Conservation (phyloP, 2,797 vertebrate species). For the Cephalopachus bancanus region DNA sequence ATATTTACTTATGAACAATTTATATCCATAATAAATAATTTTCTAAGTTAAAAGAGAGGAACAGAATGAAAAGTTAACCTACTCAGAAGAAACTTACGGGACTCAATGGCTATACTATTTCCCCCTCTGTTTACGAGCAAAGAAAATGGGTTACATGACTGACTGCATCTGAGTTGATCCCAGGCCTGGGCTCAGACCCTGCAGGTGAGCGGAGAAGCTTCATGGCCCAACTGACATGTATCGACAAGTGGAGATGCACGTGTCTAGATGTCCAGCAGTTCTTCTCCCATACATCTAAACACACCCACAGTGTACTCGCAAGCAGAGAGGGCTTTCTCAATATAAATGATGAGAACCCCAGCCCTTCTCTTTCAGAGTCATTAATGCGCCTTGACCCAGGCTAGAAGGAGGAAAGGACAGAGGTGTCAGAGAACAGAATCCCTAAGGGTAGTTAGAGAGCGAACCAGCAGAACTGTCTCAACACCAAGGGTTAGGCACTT, state of each 20-base stretch:
- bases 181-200: neutral
- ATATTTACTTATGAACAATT: neutral
- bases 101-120: neutral
- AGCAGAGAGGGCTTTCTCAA: neutral
- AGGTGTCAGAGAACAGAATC: neutral
- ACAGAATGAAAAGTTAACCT: constrained; percentile 31
- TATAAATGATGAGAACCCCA: neutral
- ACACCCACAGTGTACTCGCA: neutral
- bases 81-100: neutral
- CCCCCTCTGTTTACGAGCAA: neutral
- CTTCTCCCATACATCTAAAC: neutral
- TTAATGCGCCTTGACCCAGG: neutral
- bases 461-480: neutral
- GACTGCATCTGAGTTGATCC: neutral
- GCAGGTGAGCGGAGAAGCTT: neutral
- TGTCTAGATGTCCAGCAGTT: neutral
- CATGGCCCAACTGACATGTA: neutral
- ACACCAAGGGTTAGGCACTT: neutral
- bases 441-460: neutral
- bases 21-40: neutral
- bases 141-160: neutral
- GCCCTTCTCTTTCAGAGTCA: neutral
- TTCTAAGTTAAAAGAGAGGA: constrained; percentile 16
- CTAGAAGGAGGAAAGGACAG: neutral
- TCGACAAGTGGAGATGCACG: neutral